A percentile compares a stretch with the other conserved stretches of the same genome.
Conservation (phyloP, 1,140 invertebrate genomes). For the Drosophila aff. region DNA sequence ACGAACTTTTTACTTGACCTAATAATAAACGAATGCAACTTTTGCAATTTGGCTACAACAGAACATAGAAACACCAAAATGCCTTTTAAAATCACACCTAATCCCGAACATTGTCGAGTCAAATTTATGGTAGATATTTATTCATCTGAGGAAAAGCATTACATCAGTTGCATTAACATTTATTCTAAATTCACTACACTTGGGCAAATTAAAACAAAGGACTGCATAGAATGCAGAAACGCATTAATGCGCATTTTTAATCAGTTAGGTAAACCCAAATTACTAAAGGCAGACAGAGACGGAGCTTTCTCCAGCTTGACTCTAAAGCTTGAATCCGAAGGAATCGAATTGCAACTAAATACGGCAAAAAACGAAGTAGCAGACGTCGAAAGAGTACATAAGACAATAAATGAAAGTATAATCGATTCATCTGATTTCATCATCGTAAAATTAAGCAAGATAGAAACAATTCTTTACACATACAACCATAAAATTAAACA, state of each 20-base stretch:
- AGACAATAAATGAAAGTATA: not conserved
- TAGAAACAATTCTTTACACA: not conserved
- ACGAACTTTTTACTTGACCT: no score
- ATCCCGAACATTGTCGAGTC: no score
- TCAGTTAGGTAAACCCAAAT: not conserved
- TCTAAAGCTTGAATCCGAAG: not conserved
- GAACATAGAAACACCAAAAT: no score
- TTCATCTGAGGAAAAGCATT: not conserved
- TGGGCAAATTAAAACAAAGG: not conserved
- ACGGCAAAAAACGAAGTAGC: not conserved
- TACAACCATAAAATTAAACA: not conserved
- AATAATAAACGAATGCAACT: no score
- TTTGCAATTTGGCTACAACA: no score
- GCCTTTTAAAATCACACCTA: no score
- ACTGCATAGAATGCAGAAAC: not conserved
- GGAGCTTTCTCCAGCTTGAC: not conserved
- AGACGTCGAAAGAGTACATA: not conserved
- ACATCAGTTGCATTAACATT: not conserved
- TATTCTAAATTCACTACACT: not conserved
- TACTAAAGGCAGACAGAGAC: not conserved
- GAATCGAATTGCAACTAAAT: not conserved
- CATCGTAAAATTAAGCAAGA: not conserved
- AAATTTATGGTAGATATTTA: no score
- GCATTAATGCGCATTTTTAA: not conserved
- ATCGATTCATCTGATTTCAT: not conserved